Evolutionary conservation across 2,888 invertebrate species (phyloP), one percentile per base, ranked within the genome.

Genomic region (Lagria hirta): DNA sequence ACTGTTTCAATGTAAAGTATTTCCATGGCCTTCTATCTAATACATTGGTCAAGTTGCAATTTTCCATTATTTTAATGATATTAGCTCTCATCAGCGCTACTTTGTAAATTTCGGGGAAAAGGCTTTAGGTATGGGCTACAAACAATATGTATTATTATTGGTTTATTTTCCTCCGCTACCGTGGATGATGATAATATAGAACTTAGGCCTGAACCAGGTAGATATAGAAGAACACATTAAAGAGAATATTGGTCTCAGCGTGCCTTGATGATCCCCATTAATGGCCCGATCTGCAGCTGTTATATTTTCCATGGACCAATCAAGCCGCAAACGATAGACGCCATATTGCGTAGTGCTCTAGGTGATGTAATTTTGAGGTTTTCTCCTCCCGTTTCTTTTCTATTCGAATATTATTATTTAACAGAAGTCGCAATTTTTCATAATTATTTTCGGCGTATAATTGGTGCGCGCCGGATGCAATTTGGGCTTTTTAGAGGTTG

Each of bases 241-340:
- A 58, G 60, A 54, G 55, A 63, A 63, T 62, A 65, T 64, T 57
- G 63, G 63, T 60, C 64, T 58, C 62, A 57, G 64, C 59, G 59
- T 65, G 64, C 56, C 61, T 55, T 60, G 64, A 66, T 66, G 67
- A 65, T 61, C 59, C 62, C 62, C 64, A 66, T 67, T 69, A 68
- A 69, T 65, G 65, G 62, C 55, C 55, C 68, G 69, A 65, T 63
- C 66, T 66, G 66, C 69, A 69, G 68, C 69, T 69, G 69, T 69
- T 69, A 62, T 62, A 62, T 64, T 67, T 68, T 66, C 66, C 66
- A 64, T 68, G 69, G 69, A 69, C 69, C 69, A 69, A 69, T 69
- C 69, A 61, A 65, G 62, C 51, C 55, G 48, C 54, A 36, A 56
- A 60, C 62, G 60, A 55, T 55, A 52, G 61, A 64, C 65, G 67